Base-by-base conservation (phyloP, 2,888 invertebrate species). In the Thecophora atra region DNA sequence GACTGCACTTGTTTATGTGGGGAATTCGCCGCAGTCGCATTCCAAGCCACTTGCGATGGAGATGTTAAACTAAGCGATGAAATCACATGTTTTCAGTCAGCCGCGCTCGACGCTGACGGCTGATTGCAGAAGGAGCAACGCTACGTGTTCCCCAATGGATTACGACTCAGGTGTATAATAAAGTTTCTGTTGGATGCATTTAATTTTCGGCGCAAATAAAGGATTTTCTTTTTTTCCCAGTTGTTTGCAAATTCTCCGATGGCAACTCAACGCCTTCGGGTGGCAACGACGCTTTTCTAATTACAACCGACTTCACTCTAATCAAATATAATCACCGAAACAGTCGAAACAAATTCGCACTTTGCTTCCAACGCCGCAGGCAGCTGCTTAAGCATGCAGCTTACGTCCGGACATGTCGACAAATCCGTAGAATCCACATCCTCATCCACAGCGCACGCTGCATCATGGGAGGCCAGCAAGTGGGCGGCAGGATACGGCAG, bases 251-350 rank as follows among this genome's bases (percentile, higher is more conserved):
- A 11, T n/a, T 47, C 47, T 47, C 8, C 13, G 8, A 13, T 13
- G 8, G 17, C 52, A 19, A 6, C 26, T 21, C 3, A 42, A 19
- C 19, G 30, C 54, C 54, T 26, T 13, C 54, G 26, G 54, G 54
- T 15, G 19, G 54, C 21, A 60, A 13, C 44, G 64, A 13, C 21
- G 62, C 15, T 64, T 24, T 52, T 71, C 47, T 67, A 72, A 72
- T 72, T 72, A 72, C 71, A 72, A 67, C 71, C 60, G 51, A 67
- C 60, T 66, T 64, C 52, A 64, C 54, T 42, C 58, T 69, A 69
- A 69, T 56, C 68, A 69, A 69, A 69, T 69, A 58, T 60, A 69
- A 69, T 58, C 68, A 60, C 56, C 28, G 68, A n/a, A 56, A 67
- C 28, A 62, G 62, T 37, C 28, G 54, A 52, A 67, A 26, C 47